Base-by-base conservation (phyloP, 2,888 invertebrate genomes). In the Phengaris arion region DNA sequence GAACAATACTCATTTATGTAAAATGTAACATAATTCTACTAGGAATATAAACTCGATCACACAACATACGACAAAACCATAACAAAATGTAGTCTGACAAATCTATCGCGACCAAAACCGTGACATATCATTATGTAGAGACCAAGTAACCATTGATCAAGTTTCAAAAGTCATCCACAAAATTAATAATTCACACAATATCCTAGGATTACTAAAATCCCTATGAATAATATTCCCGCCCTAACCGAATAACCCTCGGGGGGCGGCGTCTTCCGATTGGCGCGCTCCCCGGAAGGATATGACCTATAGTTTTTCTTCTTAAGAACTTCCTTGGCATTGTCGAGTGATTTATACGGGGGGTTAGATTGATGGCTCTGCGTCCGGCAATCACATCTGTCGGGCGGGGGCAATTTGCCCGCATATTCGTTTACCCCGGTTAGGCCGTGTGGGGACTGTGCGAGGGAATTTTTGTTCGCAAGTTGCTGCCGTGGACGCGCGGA, bases 291-390 rank as follows among this genome's bases (percentile, higher is more conserved):
- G 93, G 93, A 93, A 93, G 93, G 93, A 93, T 92, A 92, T 93
- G 92, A 93, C 93, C 93, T 93, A 93, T 93, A 93, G 93, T 93
- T 93, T 93, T 92, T 93, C 93, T 93, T 92, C 93, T 92, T 92
- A 93, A 93, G 93, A 91, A 92, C 92, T 93, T 93, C 93, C 93
- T 88, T 15, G 87, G 88, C 89, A 93, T 93, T 93, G 93, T 93
- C 86, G 89, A 90, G 90, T 93, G 93, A 93, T 93, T 92, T 93
- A 93, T 89, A 88, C 86, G 80, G 79, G 78, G 80, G 87, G 86
- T 86, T 84, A 90, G 93, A 93, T 93, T 92, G 90, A 93, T 92
- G 93, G 90, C 90, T 87, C 84, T 81, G 90, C 86, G 87, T 92
- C 92, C 92, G 89, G 88, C 80, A 90, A 91, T 91, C 90, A 88